A percentile compares a stretch with the other conserved stretches of the same genome.
Evolutionary conservation across 1,140 invertebrate genomes (phyloP).

Genomic region (Megathymus violae): DNA sequence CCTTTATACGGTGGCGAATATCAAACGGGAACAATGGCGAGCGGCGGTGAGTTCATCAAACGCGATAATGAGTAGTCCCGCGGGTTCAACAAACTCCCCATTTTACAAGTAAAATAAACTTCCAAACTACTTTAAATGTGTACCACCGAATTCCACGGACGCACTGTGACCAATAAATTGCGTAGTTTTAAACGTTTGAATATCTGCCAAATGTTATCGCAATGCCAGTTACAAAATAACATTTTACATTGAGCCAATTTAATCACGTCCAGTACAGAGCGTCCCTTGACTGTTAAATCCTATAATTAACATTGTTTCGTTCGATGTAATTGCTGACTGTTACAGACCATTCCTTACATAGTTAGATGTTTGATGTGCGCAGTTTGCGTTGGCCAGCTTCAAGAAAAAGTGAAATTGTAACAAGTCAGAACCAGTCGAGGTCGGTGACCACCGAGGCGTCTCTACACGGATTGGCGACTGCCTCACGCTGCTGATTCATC

Average conservation of each 20-base stretch:
- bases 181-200: constrained; percentile 48
- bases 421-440: constrained; percentile 77
- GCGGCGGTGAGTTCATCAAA: constrained; percentile 71
- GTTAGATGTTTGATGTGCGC: constrained; percentile 36
- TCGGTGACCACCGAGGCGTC: constrained; percentile 72
- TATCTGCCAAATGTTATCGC: constrained; percentile 47
- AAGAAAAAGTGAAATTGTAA: constrained; percentile 80
- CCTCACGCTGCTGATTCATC: constrained; percentile 67
- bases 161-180: constrained; percentile 45
- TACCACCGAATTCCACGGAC: constrained; percentile 53
- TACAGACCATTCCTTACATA: constrained; percentile 16
- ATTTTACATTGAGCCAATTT: constrained; percentile 27
- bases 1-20: constrained; percentile 54
- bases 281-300: constrained; percentile 8
- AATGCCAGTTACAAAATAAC: constrained; percentile 35
- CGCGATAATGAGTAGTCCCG: constrained; percentile 78
- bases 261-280: constrained; percentile 1
- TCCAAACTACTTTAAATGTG: constrained; percentile 61
- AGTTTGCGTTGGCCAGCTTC: constrained; percentile 43
- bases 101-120: constrained; percentile 73
- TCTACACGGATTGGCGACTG: constrained; percentile 62
- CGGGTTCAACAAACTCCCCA: constrained; percentile 79
- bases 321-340: constrained; percentile 11
- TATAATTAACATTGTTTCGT: constrained; percentile 30
- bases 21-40: constrained; percentile 69